Base-by-base conservation (phyloP, 2,888 invertebrate species). In the Ormyrus thymus region DNA sequence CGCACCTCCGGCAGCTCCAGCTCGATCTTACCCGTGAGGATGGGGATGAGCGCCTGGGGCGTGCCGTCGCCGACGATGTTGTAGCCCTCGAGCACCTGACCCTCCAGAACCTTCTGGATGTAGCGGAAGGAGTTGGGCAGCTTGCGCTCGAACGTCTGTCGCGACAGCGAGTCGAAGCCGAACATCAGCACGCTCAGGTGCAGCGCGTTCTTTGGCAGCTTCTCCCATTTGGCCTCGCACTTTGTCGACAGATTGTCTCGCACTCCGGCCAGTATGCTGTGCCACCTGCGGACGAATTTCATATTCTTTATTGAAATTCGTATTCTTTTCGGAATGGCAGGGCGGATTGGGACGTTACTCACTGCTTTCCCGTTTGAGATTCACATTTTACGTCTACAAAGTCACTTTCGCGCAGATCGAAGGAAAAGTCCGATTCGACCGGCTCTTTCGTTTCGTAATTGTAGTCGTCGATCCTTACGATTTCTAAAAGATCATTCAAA, bases 31-130 rank as follows among this genome's bases (percentile, higher is more conserved):
- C 97, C 97, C 0, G 97, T 97, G 1, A 97, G 90, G 79, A 97
- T 94, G 0, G 97, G 97, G 83, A 97, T 96, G 51, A 97, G 88
- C 0, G 97, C 97, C 72, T 95, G 96, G 0, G 97, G 96, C 0
- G 96, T 97, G 0, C 96, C 97, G 87, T 97, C 97, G 0, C 97
- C 97, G 0, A 97, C 93, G 83, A 97, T 96, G 86, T 97, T 97
- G 86, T 92, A 96, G 86, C 96, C 95, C 84, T 95, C 92, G 10
- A 97, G 89, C 9, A 96, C 91, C 46, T 93, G 91, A 1, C 93
- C 93, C 7, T 92, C 90, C 68, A 96, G 87, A 13, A 92, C 90
- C 50, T 94, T 91, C 0, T 91, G 93, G 66, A 97, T 87, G 87
- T 93, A 95, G 11, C 92, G 91, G 87, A 95, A 95, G 8, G 94